Percentiles rank a stretch among this genome's conserved stretches.
These are phyloP conservation scores for Suncus etruscus DNA, from an alignment of 2,113 vertebrate species.

Conservation along the genomic window DNA sequence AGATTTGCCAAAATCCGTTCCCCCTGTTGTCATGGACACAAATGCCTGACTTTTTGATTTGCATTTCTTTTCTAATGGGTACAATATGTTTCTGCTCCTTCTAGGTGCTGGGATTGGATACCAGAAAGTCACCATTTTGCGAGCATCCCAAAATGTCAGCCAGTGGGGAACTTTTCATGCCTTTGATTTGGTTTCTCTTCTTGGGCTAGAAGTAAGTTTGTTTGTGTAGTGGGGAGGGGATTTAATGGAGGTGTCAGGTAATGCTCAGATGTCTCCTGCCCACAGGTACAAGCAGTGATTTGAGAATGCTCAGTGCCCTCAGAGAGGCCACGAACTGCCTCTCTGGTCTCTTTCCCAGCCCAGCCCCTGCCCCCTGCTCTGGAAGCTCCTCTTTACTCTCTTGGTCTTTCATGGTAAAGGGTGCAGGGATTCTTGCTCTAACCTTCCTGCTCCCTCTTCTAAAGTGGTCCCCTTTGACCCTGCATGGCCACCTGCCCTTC, in stretches of 20 bases:
- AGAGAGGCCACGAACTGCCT: background rate
- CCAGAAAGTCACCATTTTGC: conserved; percentile 75
- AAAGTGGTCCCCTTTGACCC: background rate
- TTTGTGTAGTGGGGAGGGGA: background rate
- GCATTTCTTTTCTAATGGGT: conserved; percentile 84
- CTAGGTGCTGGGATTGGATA: conserved; percentile 74
- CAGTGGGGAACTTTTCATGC: conserved; percentile 69
- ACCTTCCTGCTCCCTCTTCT: background rate
- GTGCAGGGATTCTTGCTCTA: background rate
- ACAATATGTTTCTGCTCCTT: conserved; percentile 81
- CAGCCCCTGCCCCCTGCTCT: background rate
- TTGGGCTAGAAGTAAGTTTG: conserved; percentile 41
- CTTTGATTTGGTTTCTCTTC: conserved; percentile 33
- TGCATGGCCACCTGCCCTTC: background rate
- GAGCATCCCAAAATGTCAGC: conserved; percentile 78
- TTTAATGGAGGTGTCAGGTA: background rate
- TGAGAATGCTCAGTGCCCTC: background rate
- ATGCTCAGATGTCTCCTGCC: background rate
- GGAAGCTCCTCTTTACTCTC: conserved; percentile 6
- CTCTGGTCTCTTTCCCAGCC: background rate
- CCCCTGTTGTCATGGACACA: conserved; percentile 85
- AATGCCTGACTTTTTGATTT: conserved; percentile 83
- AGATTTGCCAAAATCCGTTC: conserved; percentile 81
- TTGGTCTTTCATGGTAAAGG: background rate
- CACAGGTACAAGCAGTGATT: background rate